phyloP scores from a whole-genome alignment of 2,888 invertebrate species.

The Chironomus riparius region DNA sequence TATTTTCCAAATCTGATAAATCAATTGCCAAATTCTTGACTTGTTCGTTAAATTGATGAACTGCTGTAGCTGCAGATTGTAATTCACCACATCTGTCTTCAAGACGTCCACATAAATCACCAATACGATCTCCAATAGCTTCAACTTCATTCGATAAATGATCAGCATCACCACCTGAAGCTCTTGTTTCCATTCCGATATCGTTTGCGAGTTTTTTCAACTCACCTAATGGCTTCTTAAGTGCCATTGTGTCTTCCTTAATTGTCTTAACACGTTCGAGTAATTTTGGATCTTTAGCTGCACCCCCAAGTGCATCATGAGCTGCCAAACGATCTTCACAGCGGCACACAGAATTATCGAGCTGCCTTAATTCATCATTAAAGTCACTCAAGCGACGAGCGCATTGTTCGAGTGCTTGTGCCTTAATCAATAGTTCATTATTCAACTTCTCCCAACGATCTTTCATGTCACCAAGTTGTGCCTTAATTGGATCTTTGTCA shows the following conservation, averaged over 20 bases:
- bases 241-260: constrained; percentile 67
- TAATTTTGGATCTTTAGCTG: constrained; percentile 73
- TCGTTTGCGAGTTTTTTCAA: constrained; percentile 55
- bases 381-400: constrained; percentile 74
- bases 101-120: constrained; percentile 65
- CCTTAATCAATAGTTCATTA: constrained; percentile 51
- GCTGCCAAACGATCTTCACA: constrained; percentile 76
- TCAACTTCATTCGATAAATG: constrained; percentile 72
- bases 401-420: constrained; percentile 59
- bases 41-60: constrained; percentile 80
- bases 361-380: constrained; percentile 70
- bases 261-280: constrained; percentile 75
- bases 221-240: constrained; percentile 62
- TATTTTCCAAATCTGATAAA: constrained; percentile 68
- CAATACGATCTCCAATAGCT: constrained; percentile 63
- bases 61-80: constrained; percentile 77
- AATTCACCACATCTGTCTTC: constrained; percentile 69
- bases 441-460: constrained; percentile 87
- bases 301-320: constrained; percentile 58
- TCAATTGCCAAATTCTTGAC: constrained; percentile 70
- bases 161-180: constrained; percentile 65
- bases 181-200: constrained; percentile 64
- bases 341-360: constrained; percentile 75
- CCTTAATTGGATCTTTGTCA: constrained; percentile 82
- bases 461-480: constrained; percentile 70